Percentiles rank a stretch among this genome's conserved stretches.
Evolutionary conservation across 1,140 invertebrate genomes (phyloP).

Genomic region (Pogonomyrmex barbatus): DNA sequence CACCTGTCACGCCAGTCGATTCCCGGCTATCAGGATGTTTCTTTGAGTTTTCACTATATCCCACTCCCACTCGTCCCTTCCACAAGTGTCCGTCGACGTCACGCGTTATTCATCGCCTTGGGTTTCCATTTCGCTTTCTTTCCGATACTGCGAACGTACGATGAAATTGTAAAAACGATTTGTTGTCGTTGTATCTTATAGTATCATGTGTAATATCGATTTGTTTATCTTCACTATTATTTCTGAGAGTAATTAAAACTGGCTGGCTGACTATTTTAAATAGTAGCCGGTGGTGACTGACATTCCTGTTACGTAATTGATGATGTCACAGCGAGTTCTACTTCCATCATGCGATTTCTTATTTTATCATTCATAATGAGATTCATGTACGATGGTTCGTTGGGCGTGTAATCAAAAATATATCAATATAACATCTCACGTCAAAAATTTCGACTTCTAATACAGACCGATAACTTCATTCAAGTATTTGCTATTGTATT

Average conservation of each 20-base stretch:
- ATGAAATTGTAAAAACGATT: not conserved
- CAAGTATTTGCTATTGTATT: not conserved
- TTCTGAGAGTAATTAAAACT: conserved; percentile 18
- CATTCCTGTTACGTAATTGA: not conserved
- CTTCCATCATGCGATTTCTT: not conserved
- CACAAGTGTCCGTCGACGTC: conserved; percentile 62
- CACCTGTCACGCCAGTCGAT: not conserved
- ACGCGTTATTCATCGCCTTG: conserved; percentile 35
- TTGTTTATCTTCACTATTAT: not conserved
- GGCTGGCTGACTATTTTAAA: not conserved
- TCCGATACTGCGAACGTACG: not conserved
- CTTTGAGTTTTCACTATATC: conserved; percentile 2
- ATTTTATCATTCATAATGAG: not conserved
- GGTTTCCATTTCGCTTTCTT: conserved; percentile 27
- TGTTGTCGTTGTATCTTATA: not conserved
- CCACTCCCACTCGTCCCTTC: conserved; percentile 38
- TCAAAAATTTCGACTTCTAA: not conserved
- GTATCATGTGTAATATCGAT: not conserved
- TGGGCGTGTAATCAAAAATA: not conserved
- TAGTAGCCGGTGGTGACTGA: conserved; percentile 4
- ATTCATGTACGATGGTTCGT: not conserved
- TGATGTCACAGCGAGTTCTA: not conserved
- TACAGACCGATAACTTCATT: not conserved
- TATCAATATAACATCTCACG: not conserved
- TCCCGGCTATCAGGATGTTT: not conserved